Evolutionary conservation across 1,140 invertebrate species (phyloP).

Genomic region (Bemisia tabaci): DNA sequence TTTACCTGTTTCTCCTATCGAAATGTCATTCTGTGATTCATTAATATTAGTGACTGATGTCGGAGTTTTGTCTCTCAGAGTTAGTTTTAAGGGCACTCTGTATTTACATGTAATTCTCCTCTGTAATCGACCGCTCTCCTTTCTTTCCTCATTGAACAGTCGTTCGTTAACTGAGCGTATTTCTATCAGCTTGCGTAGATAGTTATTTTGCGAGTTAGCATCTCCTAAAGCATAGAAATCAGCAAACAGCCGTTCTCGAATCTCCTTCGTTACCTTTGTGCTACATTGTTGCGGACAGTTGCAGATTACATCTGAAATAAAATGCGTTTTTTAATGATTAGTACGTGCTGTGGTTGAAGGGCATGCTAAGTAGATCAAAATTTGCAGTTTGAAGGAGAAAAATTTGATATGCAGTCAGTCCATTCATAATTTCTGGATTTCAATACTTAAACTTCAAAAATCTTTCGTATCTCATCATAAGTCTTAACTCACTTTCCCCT

Average conservation of each 20-base stretch:
- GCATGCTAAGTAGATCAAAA: no score
- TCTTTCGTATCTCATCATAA: no score
- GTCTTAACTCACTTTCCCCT: no score
- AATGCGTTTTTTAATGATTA: no score
- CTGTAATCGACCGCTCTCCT: conserved; percentile 19
- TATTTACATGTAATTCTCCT: conserved; percentile 36
- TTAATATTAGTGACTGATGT: background rate
- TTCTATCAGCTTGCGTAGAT: conserved; percentile 34
- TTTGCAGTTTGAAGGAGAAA: no score
- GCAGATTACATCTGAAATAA: conserved; percentile 35
- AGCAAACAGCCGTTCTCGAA: conserved; percentile 31
- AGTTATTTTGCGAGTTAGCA: conserved; percentile 32
- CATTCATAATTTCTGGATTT: no score
- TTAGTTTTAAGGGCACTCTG: conserved; percentile 27
- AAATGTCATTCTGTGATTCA: background rate
- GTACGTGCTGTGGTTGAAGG: no score
- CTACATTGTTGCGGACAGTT: conserved; percentile 39
- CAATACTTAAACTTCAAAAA: no score
- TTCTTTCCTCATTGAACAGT: conserved; percentile 18
- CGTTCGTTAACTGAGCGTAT: conserved; percentile 26
- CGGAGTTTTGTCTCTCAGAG: background rate
- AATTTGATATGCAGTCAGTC: no score
- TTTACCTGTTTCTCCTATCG: background rate
- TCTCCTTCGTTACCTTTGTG: conserved; percentile 32
- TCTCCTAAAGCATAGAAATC: conserved; percentile 35